phyloP scores from a whole-genome alignment of 2,888 invertebrate species.

The Reticulitermes lucifugus region DNA sequence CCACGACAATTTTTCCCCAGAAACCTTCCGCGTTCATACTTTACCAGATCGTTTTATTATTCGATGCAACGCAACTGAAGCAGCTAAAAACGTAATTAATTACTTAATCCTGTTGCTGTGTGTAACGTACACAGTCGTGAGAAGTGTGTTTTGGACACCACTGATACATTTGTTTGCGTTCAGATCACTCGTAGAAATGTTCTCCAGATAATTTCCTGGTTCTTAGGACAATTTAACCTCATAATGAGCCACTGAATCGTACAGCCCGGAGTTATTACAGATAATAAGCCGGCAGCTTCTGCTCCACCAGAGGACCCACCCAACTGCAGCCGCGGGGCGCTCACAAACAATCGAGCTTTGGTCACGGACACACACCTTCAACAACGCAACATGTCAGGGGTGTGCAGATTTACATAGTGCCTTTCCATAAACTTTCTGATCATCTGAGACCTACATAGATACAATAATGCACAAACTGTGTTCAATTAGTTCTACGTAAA shows the following conservation, averaged over 20 bases:
- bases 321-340: neutral
- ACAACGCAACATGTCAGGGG: neutral
- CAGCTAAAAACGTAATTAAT: too few species aligned
- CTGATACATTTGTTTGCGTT: neutral
- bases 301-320: neutral
- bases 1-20: too few species aligned
- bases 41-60: too few species aligned
- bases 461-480: too few species aligned
- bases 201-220: constrained; percentile 1
- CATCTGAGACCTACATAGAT: too few species aligned
- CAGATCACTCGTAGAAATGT: neutral
- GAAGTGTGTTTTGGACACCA: neutral
- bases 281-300: neutral
- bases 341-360: neutral
- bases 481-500: too few species aligned
- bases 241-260: neutral
- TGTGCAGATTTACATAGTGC: neutral
- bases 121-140: neutral
- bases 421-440: too few species aligned
- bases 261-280: neutral
- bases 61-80: too few species aligned
- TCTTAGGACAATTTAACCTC: neutral
- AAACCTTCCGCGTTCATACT: too few species aligned
- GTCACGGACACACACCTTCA: neutral
- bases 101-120: too few species aligned